A percentile compares a stretch with the other conserved stretches of the same genome.
These are phyloP conservation scores for Crotalus tigris DNA, from an alignment of 2,113 vertebrate genomes.

Conservation along the genomic window DNA sequence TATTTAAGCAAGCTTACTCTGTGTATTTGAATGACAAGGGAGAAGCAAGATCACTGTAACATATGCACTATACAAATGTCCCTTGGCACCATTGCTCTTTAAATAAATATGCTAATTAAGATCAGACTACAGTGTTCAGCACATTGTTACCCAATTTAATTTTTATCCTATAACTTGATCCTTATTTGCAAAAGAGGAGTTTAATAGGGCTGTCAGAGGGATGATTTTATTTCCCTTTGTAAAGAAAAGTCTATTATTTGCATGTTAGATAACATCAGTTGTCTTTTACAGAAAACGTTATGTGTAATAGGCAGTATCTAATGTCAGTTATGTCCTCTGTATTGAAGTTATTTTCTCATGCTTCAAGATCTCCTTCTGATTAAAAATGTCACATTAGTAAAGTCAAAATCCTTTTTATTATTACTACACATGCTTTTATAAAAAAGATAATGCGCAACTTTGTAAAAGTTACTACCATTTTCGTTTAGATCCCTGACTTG, in stretches of 20 bases:
- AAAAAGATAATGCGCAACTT: slow-evolving; percentile 31
- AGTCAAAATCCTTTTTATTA: slow-evolving; percentile 55
- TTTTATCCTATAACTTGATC: background rate
- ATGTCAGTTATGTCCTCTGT: slow-evolving; percentile 47
- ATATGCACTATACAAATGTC: background rate
- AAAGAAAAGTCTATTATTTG: slow-evolving; percentile 36
- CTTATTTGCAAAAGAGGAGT: background rate
- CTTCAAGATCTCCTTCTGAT: slow-evolving; percentile 45
- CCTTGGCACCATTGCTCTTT: background rate
- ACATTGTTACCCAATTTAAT: background rate
- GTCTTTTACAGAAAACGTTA: slow-evolving; percentile 56
- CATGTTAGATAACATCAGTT: slow-evolving; percentile 50
- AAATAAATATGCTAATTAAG: background rate
- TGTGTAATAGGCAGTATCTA: slow-evolving; percentile 54
- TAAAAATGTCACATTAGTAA: slow-evolving; percentile 55
- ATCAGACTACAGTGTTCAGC: background rate
- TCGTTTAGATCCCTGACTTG: slow-evolving; percentile 54
- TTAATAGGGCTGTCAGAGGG: slow-evolving; percentile 19
- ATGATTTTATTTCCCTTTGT: background rate
- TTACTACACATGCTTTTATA: slow-evolving; percentile 44
- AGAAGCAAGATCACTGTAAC: slow-evolving; percentile 13
- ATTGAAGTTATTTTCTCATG: slow-evolving; percentile 53
- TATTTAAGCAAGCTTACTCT: background rate
- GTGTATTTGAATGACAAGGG: background rate
- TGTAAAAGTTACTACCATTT: slow-evolving; percentile 23